Evolutionary conservation across 2,113 vertebrate genomes (phyloP).

Genomic region (Phrynosoma platyrhinos): DNA sequence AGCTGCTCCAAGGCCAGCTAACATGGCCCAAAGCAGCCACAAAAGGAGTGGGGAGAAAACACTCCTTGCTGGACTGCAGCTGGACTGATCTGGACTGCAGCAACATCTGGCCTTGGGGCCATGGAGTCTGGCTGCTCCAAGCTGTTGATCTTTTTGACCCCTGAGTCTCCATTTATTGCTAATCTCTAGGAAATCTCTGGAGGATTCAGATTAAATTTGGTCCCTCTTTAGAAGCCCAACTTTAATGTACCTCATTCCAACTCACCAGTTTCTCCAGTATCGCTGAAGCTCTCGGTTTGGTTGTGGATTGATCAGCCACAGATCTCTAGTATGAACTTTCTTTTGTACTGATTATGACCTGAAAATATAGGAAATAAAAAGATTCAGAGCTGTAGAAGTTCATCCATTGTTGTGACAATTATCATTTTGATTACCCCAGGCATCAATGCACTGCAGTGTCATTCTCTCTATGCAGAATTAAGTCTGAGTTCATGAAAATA

Average conservation of each 20-base stretch:
- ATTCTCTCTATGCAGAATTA: constrained; percentile 62
- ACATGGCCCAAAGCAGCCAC: no score
- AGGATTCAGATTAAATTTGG: neutral
- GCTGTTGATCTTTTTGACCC: no score
- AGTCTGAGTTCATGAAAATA: constrained; percentile 58
- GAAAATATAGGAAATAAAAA: neutral
- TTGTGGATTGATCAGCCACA: neutral
- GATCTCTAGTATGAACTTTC: neutral
- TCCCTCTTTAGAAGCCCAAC: neutral
- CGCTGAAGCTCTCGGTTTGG: neutral
- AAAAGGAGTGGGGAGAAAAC: no score
- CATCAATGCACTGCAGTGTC: constrained; percentile 54
- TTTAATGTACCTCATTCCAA: neutral
- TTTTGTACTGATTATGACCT: neutral
- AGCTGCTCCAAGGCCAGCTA: no score
- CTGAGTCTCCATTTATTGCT: neutral
- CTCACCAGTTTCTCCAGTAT: neutral
- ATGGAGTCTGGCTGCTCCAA: no score
- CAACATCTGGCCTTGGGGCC: no score
- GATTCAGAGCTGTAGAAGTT: neutral
- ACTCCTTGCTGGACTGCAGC: no score
- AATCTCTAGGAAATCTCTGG: neutral
- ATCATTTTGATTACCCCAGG: constrained; percentile 57
- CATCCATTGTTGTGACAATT: constrained; percentile 40
- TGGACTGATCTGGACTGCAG: no score